phyloP scores from a whole-genome alignment of 2,888 invertebrate species.

The Watsonalla binaria region DNA sequence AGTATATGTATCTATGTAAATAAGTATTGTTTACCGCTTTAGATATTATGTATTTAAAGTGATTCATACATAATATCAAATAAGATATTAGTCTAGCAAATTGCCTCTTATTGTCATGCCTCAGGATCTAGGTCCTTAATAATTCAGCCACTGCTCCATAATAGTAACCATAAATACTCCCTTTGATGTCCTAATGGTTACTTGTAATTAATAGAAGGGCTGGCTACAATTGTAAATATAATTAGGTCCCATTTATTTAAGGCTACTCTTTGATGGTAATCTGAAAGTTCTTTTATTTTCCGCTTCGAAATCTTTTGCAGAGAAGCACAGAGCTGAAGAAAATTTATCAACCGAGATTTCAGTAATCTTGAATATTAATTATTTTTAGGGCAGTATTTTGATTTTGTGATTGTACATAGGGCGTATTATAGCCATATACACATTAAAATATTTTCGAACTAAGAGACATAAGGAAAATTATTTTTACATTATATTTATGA shows the following conservation, averaged over 20 bases:
- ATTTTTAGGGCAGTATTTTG: background rate
- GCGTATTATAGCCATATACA: too few species aligned
- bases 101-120: background rate
- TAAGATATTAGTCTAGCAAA: background rate
- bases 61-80: too few species aligned
- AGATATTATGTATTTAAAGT: too few species aligned
- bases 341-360: background rate
- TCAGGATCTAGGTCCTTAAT: background rate
- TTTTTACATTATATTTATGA: too few species aligned
- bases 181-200: background rate
- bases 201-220: background rate
- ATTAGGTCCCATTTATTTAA: background rate
- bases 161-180: background rate
- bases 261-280: background rate
- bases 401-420: background rate
- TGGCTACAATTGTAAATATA: background rate
- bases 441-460: too few species aligned
- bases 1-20: too few species aligned
- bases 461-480: too few species aligned
- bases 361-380: background rate
- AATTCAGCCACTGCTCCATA: background rate
- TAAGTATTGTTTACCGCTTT: too few species aligned
- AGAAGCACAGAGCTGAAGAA: background rate
- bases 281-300: background rate
- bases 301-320: background rate